A percentile compares a stretch with the other conserved stretches of the same genome.
Conservation (phyloP, 2,888 invertebrate species). For the Nowickia ferox region DNA sequence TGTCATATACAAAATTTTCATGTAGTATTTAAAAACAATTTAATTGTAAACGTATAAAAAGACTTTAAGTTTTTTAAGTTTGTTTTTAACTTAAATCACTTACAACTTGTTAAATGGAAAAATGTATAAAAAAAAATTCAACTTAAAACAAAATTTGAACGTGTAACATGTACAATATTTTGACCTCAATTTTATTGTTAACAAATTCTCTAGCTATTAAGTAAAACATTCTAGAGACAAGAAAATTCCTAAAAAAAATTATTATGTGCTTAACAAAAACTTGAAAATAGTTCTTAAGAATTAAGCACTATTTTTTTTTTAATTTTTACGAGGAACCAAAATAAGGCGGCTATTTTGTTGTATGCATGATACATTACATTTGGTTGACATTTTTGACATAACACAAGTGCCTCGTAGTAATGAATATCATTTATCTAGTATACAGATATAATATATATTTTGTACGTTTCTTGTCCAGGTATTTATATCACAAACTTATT, state of each 20-base stretch:
- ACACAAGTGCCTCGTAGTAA: constrained; percentile 72
- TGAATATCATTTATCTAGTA: constrained; percentile 71
- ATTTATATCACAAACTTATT: constrained; percentile 18
- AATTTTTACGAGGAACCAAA: no score
- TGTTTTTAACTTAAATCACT: constrained; percentile 44
- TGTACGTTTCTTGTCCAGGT: constrained; percentile 44
- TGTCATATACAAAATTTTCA: constrained; percentile 36
- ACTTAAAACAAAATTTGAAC: constrained; percentile 40
- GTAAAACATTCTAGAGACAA: constrained; percentile 20
- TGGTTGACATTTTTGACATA: constrained; percentile 73
- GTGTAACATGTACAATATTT: constrained; percentile 60
- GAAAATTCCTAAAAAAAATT: constrained; percentile 13
- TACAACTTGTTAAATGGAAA: constrained; percentile 30
- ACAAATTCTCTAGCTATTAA: constrained; percentile 49
- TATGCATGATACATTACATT: constrained; percentile 67
- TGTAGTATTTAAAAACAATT: constrained; percentile 26
- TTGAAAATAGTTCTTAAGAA: constrained; percentile 27
- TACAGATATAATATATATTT: constrained; percentile 68
- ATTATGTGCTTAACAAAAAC: constrained; percentile 5
- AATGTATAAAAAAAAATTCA: background rate
- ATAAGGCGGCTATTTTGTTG: constrained; percentile 51
- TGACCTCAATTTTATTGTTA: constrained; percentile 64
- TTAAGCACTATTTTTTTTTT: constrained; percentile 6
- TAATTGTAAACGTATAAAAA: constrained; percentile 16
- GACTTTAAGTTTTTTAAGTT: constrained; percentile 32